Evolutionary conservation across 2,797 vertebrate species (phyloP), one percentile per base, ranked within the genome.

Genomic region (Premnoplex brunnescens): DNA sequence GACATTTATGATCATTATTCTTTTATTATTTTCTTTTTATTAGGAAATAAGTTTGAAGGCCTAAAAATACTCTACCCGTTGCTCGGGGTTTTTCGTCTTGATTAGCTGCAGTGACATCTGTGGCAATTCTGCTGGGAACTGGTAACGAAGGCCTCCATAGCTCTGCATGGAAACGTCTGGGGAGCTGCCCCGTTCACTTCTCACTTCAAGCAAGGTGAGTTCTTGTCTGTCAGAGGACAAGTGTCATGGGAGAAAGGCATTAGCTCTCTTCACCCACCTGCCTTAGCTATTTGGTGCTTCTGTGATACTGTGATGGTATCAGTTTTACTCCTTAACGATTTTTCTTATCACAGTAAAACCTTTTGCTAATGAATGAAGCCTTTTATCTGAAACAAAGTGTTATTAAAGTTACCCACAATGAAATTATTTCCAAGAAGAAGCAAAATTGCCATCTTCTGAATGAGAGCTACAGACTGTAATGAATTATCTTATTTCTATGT

Each of bases 31-130:
- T 78, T 71, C 54, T 23, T 19, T 3, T 22, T 6, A 34, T 64
- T 27, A 66, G 36, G 34, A 88, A 83, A 85, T 14, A 14, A 20
- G 30, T 74, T 51, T 37, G 32, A 63, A 85, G 39, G 41, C 20
- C 49, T 63, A 46, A 82, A 54, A 54, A 46, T 34, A 44, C 68
- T 27, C 19, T 97, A 99, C 99, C 98, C 98, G 97, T 64, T 97
- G 94, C 30, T 98, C 86, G 1, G 98, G 97, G 49, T 97, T 91
- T 14, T 98, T 97, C 0, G 74, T 91, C 75, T 97, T 98, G 76
- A 98, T 97, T 86, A 99, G 97, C 56, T 98, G 55, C 55, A 98
- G 58, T 12, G 98, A 97, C 55, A 98, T 93, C 78, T 97, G 97
- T 12, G 77, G 89, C 10, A 97, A 27, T 6, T 73, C 87, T 26